Evolutionary conservation across 2,888 invertebrate species (phyloP), one percentile per base, ranked within the genome.

Genomic region (Lacanobia wlatinum): DNA sequence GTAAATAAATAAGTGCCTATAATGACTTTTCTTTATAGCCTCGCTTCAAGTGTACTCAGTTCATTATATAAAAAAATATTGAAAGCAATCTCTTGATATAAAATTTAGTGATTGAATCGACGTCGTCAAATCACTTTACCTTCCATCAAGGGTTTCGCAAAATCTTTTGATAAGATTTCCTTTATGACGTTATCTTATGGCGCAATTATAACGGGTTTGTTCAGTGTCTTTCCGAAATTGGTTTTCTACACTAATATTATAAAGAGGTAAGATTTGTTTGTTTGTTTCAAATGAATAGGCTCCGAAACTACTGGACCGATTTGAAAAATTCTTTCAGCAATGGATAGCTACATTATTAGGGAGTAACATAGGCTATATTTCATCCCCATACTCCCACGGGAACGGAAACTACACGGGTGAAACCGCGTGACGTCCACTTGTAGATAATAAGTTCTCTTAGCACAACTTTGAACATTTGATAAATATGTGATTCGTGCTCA

Each of bases 41-140:
- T 62, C 56, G 61, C 62, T 56, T 50, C 23, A 50, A 73, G 69
- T 52, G 48, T 75, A 73, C 65, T 68, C 65, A 55, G 68, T 65
- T 72, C 67, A 70, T 75, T 73, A 72, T 68, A 73, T 67, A 73
- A 74, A 34, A 34, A 70, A 77, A 82, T 74, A 85, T 74, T 79
- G 70, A 78, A 82, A 71, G 80, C 85, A 83, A 76, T 84, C 73
- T 83, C 67, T 78, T 67, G 58, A 60, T 59, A 79, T 70, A 76
- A 70, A 70, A 75, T 66, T 69, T 81, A 70, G 70, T 70, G 83
- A 84, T 82, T 82, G 86, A 86, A 84, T 78, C 56, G 84, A 82
- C 78, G 73, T 73, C 79, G 71, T 69, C 69, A 76, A 82, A 80
- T 79, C 79, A 84, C 84, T 86, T 86, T 86, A 78, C 73, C 77